Evolutionary conservation across 2,888 invertebrate species (phyloP).

Genomic region (Ectropis crepuscularia): DNA sequence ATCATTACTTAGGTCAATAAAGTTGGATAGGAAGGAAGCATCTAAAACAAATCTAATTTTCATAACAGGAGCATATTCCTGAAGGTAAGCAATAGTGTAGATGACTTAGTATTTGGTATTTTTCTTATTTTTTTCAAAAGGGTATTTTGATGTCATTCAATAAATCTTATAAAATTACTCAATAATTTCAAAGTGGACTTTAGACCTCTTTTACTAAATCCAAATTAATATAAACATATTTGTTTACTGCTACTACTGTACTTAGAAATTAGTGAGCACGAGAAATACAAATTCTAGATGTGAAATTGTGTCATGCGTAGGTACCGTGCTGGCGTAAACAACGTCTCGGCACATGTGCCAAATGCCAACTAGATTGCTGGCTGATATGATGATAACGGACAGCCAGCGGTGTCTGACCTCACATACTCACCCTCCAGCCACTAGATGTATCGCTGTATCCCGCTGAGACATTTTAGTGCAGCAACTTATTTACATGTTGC

Average conservation of each 20-base stretch:
- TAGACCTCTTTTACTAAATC: neutral
- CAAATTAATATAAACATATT: neutral
- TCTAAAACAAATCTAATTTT: too few species aligned
- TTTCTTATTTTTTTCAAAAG: too few species aligned
- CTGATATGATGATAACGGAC: conserved; percentile 43
- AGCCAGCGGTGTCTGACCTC: conserved; percentile 36
- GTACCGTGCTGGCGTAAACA: conserved; percentile 60
- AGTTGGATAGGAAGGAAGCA: too few species aligned
- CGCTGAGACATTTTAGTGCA: conserved; percentile 88
- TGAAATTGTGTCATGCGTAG: conserved; percentile 50
- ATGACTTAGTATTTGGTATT: too few species aligned
- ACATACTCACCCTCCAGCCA: conserved; percentile 96
- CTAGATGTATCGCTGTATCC: conserved; percentile 96
- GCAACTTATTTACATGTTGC: conserved; percentile 80
- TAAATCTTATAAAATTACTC: too few species aligned
- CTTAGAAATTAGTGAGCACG: neutral
- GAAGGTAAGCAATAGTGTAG: too few species aligned
- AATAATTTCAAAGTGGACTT: neutral
- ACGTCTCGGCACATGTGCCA: conserved; percentile 60
- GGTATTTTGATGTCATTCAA: too few species aligned
- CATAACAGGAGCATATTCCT: too few species aligned
- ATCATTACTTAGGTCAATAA: too few species aligned
- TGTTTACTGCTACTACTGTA: neutral
- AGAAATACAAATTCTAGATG: conserved; percentile 7
- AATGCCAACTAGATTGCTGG: conserved; percentile 48